A percentile compares a stretch with the other conserved stretches of the same genome.
Evolutionary conservation across 2,888 invertebrate species (phyloP).

Genomic region (Diaperis boleti): DNA sequence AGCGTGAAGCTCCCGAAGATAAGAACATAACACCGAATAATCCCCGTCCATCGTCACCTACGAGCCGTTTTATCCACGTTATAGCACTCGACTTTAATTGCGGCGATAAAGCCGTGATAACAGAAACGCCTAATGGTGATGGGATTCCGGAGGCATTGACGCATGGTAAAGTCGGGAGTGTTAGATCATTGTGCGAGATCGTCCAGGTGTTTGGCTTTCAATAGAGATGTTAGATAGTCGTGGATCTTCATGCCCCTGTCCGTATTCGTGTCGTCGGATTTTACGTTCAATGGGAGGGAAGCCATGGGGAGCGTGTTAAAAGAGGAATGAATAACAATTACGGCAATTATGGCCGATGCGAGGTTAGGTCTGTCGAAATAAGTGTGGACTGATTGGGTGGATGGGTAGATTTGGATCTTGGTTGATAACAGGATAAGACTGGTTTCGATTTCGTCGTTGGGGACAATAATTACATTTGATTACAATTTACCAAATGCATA

Average conservation of each 20-base stretch:
- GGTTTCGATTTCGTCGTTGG: too few relatives aligned
- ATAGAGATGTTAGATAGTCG: conserved; percentile 43
- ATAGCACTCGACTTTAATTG: conserved; percentile 19
- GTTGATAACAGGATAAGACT: too few relatives aligned
- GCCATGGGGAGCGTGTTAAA: conserved; percentile 28
- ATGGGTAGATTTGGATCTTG: too few relatives aligned
- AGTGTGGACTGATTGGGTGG: too few relatives aligned
- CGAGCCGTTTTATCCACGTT: conserved; percentile 20
- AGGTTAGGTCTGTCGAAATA: too few relatives aligned
- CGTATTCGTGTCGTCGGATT: conserved; percentile 37
- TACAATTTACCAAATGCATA: too few relatives aligned
- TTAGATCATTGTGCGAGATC: neutral
- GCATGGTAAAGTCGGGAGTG: neutral
- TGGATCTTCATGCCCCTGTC: conserved; percentile 41
- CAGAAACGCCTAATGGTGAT: conserved; percentile 36
- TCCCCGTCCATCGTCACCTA: conserved; percentile 27
- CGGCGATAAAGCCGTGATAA: conserved; percentile 19
- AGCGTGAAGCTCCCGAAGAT: conserved; percentile 32
- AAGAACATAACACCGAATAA: conserved; percentile 27
- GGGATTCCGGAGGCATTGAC: conserved; percentile 43
- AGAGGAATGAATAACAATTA: conserved; percentile 33
- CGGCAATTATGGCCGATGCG: conserved; percentile 10
- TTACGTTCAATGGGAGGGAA: conserved; percentile 32
- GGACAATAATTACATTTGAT: too few relatives aligned
- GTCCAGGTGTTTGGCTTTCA: conserved; percentile 18